These are phyloP conservation scores for Aphis gossypii DNA, from an alignment of 1,140 invertebrate genomes.

Conservation along the genomic window DNA sequence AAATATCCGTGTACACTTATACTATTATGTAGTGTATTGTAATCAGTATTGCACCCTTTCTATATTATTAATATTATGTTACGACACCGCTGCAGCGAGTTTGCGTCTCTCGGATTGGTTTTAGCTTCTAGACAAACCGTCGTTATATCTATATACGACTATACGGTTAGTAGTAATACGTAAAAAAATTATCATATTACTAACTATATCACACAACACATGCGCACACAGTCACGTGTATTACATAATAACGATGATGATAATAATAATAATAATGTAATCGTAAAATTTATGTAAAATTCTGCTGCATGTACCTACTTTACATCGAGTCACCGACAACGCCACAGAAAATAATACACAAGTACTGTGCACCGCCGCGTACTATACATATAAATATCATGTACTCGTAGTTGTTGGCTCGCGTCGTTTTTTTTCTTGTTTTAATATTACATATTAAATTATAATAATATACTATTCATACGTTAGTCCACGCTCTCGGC, in stretches of 20 bases:
- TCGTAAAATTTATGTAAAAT: slow-evolving; percentile 1
- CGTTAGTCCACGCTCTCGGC: neutral
- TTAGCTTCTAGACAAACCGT: neutral
- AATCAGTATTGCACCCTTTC: neutral
- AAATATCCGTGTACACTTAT: neutral
- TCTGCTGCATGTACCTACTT: neutral
- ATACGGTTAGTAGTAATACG: neutral
- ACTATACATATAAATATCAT: neutral
- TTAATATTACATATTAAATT: neutral
- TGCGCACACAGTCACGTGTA: too few relatives aligned
- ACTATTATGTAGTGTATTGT: neutral
- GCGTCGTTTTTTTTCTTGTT: neutral
- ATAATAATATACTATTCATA: neutral
- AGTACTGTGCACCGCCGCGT: neutral
- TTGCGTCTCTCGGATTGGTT: neutral
- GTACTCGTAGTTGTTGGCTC: neutral
- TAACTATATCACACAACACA: neutral
- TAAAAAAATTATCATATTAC: slow-evolving; percentile 5
- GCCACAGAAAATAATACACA: neutral
- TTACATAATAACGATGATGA: neutral
- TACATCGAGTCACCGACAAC: neutral
- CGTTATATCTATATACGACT: neutral
- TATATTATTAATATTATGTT: neutral
- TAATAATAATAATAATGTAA: slow-evolving; percentile 2
- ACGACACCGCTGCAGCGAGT: neutral